These are phyloP conservation scores for Mormyrus proboscirostris DNA, from an alignment of 2,797 vertebrate species.

Conservation along the genomic window DNA sequence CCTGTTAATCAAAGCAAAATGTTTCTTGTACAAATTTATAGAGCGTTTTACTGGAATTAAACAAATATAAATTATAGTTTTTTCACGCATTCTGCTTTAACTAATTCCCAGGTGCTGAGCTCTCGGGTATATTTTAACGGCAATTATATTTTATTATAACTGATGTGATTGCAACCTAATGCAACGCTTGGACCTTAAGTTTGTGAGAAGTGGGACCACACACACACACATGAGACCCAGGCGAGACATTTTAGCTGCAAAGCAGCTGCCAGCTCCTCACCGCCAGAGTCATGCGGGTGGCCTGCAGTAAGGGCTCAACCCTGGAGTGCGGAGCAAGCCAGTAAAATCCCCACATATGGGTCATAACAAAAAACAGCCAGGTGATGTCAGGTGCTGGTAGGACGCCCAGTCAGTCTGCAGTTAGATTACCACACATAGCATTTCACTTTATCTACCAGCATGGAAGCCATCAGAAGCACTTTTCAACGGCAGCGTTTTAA, in stretches of 20 bases:
- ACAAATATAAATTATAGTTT: background rate
- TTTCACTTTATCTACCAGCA: constrained; percentile 7
- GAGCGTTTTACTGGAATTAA: constrained; percentile 3
- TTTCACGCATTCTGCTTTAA: background rate
- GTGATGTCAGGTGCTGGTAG: constrained; percentile 42
- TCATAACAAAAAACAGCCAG: constrained; percentile 45
- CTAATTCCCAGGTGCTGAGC: constrained; percentile 14
- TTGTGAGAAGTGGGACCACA: constrained; percentile 39
- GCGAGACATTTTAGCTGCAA: constrained; percentile 34
- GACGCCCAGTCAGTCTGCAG: constrained; percentile 43
- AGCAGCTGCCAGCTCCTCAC: constrained; percentile 25
- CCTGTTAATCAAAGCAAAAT: background rate
- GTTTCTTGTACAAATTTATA: background rate
- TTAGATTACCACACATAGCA: constrained; percentile 29
- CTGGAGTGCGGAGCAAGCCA: constrained; percentile 27
- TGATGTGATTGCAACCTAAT: background rate
- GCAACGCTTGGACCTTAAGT: constrained; percentile 7
- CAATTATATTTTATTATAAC: constrained; percentile 1
- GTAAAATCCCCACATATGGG: constrained; percentile 46
- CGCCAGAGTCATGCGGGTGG: constrained; percentile 31
- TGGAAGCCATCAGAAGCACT: background rate
- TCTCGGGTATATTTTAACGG: constrained; percentile 4
- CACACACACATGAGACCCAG: constrained; percentile 35
- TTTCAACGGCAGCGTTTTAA: background rate
- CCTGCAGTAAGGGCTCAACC: constrained; percentile 37